Evolutionary conservation across 2,797 vertebrate genomes (phyloP).

Genomic region (Cynodonichthys magdalenae): DNA sequence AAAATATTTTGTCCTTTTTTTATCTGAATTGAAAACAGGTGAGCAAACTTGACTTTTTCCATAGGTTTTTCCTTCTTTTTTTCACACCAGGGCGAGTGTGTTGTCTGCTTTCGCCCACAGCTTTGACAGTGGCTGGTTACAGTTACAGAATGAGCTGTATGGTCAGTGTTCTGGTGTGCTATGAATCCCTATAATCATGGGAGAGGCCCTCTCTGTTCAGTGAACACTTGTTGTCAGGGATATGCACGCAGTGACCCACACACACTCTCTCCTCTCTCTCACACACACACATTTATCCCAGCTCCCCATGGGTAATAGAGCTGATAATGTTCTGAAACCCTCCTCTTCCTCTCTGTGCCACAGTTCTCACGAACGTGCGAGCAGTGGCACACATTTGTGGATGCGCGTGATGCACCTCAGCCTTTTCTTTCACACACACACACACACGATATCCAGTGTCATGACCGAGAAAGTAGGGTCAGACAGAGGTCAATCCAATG

Average conservation of each 20-base stretch:
- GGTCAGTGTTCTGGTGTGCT: constrained; percentile 78
- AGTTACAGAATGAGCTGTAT: constrained; percentile 78
- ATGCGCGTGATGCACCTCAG: constrained; percentile 23
- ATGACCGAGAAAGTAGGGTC: constrained; percentile 70
- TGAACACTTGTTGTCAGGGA: constrained; percentile 81
- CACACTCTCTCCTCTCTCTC: constrained; percentile 28
- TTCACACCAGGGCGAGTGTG: constrained; percentile 61
- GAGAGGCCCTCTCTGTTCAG: constrained; percentile 80
- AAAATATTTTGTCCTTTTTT: not conserved
- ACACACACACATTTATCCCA: constrained; percentile 52
- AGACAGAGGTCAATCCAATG: constrained; percentile 72
- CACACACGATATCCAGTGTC: constrained; percentile 61
- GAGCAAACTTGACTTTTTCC: constrained; percentile 44
- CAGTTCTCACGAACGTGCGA: constrained; percentile 74
- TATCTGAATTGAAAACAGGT: constrained; percentile 29
- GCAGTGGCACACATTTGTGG: constrained; percentile 48
- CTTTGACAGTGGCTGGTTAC: constrained; percentile 77
- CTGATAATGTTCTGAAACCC: constrained; percentile 78
- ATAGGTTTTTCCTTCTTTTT: constrained; percentile 6
- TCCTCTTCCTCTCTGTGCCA: constrained; percentile 64
- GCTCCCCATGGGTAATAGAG: constrained; percentile 79
- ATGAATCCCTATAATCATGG: constrained; percentile 82
- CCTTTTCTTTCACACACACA: constrained; percentile 22
- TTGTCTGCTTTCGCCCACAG: constrained; percentile 68
- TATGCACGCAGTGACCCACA: constrained; percentile 57